These are phyloP conservation scores for Varanus komodoensis DNA, from an alignment of 2,113 vertebrate species.

Conservation along the genomic window DNA sequence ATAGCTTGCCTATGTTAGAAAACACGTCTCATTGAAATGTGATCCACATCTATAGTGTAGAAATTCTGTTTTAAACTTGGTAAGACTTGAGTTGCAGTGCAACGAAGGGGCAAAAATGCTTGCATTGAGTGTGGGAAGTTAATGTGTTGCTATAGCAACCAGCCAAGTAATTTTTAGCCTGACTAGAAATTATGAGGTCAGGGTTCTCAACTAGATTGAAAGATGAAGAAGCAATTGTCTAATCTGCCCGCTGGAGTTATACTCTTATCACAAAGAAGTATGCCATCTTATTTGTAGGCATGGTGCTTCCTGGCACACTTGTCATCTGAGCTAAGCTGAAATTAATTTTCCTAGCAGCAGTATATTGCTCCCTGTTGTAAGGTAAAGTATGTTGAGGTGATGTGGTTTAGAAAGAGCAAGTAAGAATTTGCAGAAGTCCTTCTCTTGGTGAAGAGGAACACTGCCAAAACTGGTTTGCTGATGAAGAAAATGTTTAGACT, in stretches of 20 bases:
- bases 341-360: no score
- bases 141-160: constrained; percentile 26
- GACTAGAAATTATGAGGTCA: not conserved
- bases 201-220: not conserved
- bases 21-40: not conserved
- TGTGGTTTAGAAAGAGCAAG: no score
- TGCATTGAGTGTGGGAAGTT: not conserved
- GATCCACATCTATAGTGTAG: not conserved
- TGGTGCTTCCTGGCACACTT: not conserved
- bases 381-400: no score
- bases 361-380: no score
- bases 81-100: not conserved
- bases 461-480: no score
- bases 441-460: no score
- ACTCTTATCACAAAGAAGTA: not conserved
- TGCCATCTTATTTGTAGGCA: not conserved
- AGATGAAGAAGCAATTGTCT: not conserved
- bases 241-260: not conserved
- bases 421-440: no score
- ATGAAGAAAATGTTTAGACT: no score
- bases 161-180: not conserved
- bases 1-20: not conserved
- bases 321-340: no score
- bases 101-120: not conserved
- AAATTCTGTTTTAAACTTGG: not conserved